Evolutionary conservation across 2,797 vertebrate species (phyloP).

Genomic region (Danio albolineatus): DNA sequence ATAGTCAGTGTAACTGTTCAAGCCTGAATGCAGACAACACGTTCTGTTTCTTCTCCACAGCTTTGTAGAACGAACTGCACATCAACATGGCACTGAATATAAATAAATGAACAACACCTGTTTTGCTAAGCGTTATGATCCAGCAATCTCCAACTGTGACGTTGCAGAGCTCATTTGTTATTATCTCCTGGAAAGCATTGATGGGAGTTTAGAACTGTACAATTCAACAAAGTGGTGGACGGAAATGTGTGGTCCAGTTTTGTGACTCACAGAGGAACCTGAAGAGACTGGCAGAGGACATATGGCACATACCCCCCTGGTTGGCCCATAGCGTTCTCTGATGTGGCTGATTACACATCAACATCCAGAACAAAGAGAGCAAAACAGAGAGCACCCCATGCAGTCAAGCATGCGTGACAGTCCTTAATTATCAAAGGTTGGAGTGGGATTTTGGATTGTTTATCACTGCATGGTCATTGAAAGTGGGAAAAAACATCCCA

Average conservation of each 20-base stretch:
- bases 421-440: conserved; percentile 57
- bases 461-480: conserved; percentile 35
- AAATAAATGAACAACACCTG: conserved; percentile 25
- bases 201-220: conserved; percentile 27
- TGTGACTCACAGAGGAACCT: conserved; percentile 52
- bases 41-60: conserved; percentile 4
- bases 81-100: conserved; percentile 3
- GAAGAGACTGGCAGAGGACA: conserved; percentile 5
- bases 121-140: conserved; percentile 10
- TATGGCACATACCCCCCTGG: conserved; percentile 50
- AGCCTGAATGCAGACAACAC: conserved; percentile 2
- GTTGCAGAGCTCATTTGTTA: not conserved
- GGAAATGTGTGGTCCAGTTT: conserved; percentile 33
- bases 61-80: conserved; percentile 14
- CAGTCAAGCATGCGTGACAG: conserved; percentile 52
- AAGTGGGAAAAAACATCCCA: conserved; percentile 49
- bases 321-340: conserved; percentile 51
- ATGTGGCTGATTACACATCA: conserved; percentile 59
- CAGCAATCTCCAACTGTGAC: not conserved
- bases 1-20: not conserved
- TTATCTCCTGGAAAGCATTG: conserved; percentile 13
- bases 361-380: conserved; percentile 56
- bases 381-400: conserved; percentile 50
- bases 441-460: conserved; percentile 41
- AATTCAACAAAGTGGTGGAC: conserved; percentile 24